Percentiles rank a stretch among this genome's conserved stretches.
Evolutionary conservation across 2,888 invertebrate genomes (phyloP).

Genomic region (Hydroisotoma schaefferi): DNA sequence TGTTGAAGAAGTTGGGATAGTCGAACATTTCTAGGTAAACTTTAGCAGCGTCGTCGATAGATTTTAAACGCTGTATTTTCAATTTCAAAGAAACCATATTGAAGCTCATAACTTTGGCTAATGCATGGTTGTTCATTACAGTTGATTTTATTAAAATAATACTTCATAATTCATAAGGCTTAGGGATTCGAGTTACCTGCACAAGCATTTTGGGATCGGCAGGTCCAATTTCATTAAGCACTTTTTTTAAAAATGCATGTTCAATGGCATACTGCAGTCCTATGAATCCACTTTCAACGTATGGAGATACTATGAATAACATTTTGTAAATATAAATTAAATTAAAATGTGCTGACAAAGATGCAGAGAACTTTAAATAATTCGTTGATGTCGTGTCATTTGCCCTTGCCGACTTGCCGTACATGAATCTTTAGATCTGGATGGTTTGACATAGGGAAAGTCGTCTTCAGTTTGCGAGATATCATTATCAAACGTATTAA

Average conservation of each 20-base stretch:
- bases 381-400: too few species aligned
- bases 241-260: not conserved
- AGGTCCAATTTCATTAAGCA: too few species aligned
- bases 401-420: too few species aligned
- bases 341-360: not conserved
- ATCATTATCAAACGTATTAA: constrained; percentile 26
- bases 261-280: constrained; percentile 43
- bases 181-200: too few species aligned
- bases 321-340: not conserved
- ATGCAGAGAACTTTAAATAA: not conserved
- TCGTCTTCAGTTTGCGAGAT: constrained; percentile 23
- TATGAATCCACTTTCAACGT: constrained; percentile 36
- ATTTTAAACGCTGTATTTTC: not conserved
- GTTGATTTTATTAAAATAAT: too few species aligned
- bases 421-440: constrained; percentile 12
- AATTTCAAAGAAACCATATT: too few species aligned
- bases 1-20: constrained; percentile 27
- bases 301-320: constrained; percentile 33
- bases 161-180: too few species aligned
- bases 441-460: constrained; percentile 29
- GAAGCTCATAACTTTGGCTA: too few species aligned
- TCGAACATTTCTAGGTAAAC: constrained; percentile 19
- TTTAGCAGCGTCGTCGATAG: constrained; percentile 10
- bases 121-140: too few species aligned
- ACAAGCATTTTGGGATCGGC: too few species aligned